Conservation (phyloP, 2,113 vertebrate genomes). For the Mesembrinibis cayennensis region DNA sequence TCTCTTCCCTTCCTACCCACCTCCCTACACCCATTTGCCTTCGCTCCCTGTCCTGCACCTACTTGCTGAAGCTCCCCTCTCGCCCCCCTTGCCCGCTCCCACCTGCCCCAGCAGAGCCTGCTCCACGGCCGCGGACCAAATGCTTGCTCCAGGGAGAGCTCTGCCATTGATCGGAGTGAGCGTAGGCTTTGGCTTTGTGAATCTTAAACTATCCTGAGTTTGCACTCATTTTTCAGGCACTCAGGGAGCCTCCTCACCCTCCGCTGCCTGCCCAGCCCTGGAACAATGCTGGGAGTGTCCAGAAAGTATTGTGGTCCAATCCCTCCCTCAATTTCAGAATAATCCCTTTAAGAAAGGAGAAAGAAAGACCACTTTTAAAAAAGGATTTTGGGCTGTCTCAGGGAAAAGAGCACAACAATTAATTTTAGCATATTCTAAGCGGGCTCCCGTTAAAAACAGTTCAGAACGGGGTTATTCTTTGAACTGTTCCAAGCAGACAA, state of each 20-base stretch:
- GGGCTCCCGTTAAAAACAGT: neutral
- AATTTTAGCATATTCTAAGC: neutral
- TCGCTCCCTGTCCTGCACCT: neutral
- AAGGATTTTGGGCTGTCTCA: neutral
- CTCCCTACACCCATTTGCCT: neutral
- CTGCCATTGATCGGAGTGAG: rapidly evolving
- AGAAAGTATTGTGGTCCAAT: neutral
- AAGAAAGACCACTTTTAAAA: neutral
- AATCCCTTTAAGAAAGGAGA: neutral
- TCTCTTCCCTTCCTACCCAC: neutral
- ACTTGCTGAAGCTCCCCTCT: neutral
- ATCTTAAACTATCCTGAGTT: neutral
- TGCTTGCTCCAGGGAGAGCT: neutral
- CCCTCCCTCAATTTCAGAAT: neutral
- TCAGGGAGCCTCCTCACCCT: neutral
- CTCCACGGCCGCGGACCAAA: neutral
- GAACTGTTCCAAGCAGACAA: neutral
- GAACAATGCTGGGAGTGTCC: neutral
- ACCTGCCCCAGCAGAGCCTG: neutral
- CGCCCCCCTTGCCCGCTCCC: neutral
- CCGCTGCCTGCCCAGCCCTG: too few species aligned
- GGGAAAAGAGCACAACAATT: neutral
- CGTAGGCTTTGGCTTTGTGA: neutral
- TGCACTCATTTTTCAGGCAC: neutral
- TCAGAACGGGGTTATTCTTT: neutral